Percentiles rank a stretch among this genome's conserved stretches.
phyloP scores from a whole-genome alignment of 2,113 vertebrate genomes.

The Esox niger region DNA sequence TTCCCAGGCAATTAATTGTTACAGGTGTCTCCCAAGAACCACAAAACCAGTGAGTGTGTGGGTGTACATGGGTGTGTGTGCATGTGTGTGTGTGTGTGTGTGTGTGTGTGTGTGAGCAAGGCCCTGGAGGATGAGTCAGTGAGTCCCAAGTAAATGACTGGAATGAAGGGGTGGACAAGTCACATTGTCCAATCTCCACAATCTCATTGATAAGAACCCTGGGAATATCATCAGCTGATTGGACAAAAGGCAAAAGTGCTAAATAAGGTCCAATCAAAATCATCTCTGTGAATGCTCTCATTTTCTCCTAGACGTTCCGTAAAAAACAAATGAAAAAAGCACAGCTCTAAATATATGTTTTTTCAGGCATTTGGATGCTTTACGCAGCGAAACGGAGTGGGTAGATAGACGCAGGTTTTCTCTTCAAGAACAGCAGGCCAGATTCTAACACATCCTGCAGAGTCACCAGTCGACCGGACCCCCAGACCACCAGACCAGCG shows the following conservation, averaged over 20 bases:
- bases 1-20: constrained; percentile 59
- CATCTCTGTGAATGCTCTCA: constrained; percentile 9
- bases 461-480: no score
- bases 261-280: constrained; percentile 3
- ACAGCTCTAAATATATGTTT: no score
- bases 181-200: constrained; percentile 50
- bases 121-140: constrained; percentile 24
- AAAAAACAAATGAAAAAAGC: no score
- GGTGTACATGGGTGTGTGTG: constrained; percentile 19
- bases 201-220: constrained; percentile 51
- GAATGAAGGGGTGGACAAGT: constrained; percentile 36
- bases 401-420: no score
- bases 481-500: no score
- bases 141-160: constrained; percentile 19
- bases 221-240: constrained; percentile 43
- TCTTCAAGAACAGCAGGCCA: no score
- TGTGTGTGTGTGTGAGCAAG: constrained; percentile 15
- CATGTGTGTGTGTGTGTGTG: no score
- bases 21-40: constrained; percentile 12
- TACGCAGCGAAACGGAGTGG: no score
- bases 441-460: no score
- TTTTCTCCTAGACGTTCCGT: neutral
- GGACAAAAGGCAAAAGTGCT: constrained; percentile 19
- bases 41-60: constrained; percentile 5
- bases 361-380: no score